phyloP scores from a whole-genome alignment of 2,888 invertebrate genomes.

The Anthoptus insignis region DNA sequence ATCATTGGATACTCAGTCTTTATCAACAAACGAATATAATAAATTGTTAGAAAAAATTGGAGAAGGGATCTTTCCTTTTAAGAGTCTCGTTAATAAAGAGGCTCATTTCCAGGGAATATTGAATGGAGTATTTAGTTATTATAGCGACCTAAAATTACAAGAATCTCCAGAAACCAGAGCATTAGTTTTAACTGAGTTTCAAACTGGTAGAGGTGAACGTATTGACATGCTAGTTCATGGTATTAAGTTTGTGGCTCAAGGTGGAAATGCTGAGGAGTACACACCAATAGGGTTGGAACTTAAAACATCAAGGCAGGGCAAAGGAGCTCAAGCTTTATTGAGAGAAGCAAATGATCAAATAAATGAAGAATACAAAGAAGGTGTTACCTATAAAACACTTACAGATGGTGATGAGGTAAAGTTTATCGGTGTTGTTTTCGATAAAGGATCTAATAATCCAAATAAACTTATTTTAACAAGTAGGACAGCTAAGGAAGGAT shows the following conservation, averaged over 20 bases:
- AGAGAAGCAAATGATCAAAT: constrained; percentile 2
- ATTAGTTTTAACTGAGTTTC: constrained; percentile 5
- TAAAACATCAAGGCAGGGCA: background rate
- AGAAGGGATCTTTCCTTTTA: background rate
- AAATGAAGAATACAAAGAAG: background rate
- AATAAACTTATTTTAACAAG: background rate
- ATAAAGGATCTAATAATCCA: background rate
- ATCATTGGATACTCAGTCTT: too few species aligned
- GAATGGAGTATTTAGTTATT: constrained; percentile 3
- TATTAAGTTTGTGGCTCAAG: background rate
- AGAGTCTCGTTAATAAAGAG: background rate
- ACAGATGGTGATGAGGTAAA: constrained; percentile 1
- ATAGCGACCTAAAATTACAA: background rate
- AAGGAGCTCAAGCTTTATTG: background rate
- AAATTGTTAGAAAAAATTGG: constrained; percentile 1
- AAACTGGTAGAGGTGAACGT: background rate
- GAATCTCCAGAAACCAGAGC: background rate
- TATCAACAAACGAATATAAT: background rate
- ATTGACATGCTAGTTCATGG: background rate
- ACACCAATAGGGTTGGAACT: constrained; percentile 2
- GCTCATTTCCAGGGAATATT: constrained; percentile 1
- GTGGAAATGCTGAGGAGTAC: background rate
- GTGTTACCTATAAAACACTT: background rate
- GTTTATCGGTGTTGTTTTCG: background rate
- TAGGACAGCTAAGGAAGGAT: too few species aligned